Percentiles rank a stretch among this genome's conserved stretches.
Conservation (phyloP, 53 echinoderm and acorn worm species). For the Arbacia lixula region DNA sequence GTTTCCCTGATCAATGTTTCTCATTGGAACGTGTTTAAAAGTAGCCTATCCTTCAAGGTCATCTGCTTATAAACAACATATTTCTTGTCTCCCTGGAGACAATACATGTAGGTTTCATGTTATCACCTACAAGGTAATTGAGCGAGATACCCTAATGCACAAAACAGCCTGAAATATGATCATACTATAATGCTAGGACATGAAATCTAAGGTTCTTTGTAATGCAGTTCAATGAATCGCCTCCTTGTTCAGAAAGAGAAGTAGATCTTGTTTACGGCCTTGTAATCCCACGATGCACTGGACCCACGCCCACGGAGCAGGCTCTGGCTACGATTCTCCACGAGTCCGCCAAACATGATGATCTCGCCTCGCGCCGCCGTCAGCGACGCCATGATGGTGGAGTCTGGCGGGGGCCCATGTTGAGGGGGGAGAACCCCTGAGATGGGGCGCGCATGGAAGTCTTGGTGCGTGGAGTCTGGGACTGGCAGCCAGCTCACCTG, state of each 20-base stretch:
- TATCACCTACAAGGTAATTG: no score
- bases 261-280: constrained; percentile 52
- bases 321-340: constrained; percentile 49
- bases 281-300: constrained; percentile 50
- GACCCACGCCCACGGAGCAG: constrained; percentile 28
- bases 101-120: no score
- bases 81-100: no score
- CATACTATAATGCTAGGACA: no score
- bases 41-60: no score
- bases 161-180: no score
- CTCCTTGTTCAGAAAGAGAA: constrained; percentile 38
- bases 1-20: no score
- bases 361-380: constrained; percentile 44
- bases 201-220: no score
- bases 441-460: constrained; percentile 40
- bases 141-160: no score
- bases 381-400: constrained; percentile 49
- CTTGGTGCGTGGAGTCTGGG: constrained; percentile 21
- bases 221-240: no score
- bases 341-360: constrained; percentile 59
- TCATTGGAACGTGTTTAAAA: no score
- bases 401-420: constrained; percentile 31
- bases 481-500: constrained; percentile 55
- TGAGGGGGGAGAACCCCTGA: constrained; percentile 23
- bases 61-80: no score